Conservation (phyloP, 2,113 vertebrate species). For the Elephantulus edwardii region DNA sequence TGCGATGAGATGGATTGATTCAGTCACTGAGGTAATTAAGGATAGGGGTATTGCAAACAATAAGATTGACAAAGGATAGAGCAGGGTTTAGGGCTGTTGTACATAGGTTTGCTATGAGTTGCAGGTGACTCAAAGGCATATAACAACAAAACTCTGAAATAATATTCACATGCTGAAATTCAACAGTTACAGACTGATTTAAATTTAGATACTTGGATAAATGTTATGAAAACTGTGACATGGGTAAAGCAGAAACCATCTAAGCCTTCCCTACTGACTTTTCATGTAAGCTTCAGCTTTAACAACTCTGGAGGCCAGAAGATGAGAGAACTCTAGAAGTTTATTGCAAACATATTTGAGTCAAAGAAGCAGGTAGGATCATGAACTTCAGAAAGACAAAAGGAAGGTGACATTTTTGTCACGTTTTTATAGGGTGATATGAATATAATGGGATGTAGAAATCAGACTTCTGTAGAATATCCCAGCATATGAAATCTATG, state of each 20-base stretch:
- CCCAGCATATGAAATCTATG: not conserved
- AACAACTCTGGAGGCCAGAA: not conserved
- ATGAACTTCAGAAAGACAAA: not conserved
- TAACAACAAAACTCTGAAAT: not conserved
- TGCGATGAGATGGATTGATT: too few species aligned
- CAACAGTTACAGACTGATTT: not conserved
- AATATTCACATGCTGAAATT: not conserved
- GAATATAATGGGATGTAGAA: not conserved
- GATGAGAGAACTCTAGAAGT: not conserved
- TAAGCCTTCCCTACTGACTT: too few species aligned
- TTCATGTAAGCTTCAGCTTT: not conserved
- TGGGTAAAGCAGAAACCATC: not conserved
- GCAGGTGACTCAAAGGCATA: too few species aligned
- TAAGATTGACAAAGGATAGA: too few species aligned
- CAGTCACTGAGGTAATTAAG: too few species aligned
- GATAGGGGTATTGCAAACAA: too few species aligned
- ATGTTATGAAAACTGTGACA: not conserved
- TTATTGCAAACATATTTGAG: not conserved
- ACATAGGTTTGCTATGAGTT: too few species aligned
- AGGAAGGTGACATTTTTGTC: not conserved
- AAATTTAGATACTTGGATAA: not conserved
- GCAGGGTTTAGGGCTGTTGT: too few species aligned
- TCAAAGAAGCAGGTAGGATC: not conserved
- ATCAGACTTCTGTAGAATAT: not conserved
- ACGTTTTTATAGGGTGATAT: not conserved